Conservation (phyloP, 2,797 vertebrate genomes). For the Podarcis lilfordi region DNA sequence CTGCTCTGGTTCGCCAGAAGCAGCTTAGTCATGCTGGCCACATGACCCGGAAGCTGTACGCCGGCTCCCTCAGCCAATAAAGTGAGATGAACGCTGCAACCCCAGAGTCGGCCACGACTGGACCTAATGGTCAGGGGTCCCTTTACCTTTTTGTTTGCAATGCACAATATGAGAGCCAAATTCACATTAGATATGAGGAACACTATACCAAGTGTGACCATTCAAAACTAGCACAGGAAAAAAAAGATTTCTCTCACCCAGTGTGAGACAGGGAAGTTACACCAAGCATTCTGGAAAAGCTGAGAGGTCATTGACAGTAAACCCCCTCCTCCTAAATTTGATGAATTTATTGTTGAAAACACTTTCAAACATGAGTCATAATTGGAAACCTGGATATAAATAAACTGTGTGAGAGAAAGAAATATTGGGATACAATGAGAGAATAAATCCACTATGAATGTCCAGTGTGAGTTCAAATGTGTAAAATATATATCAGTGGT, state of each 20-base stretch:
- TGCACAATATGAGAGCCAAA: neutral
- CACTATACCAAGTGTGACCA: neutral
- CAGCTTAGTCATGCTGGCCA: too few species aligned
- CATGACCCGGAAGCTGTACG: too few species aligned
- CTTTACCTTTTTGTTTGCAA: neutral
- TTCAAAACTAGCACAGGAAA: neutral
- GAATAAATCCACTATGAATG: constrained; percentile 24
- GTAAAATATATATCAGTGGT: constrained; percentile 27
- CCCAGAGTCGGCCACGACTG: too few species aligned
- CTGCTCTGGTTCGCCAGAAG: too few species aligned
- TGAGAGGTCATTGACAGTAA: neutral
- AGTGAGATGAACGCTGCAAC: too few species aligned
- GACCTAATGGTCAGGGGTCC: too few species aligned
- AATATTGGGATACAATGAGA: neutral
- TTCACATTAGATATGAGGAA: neutral
- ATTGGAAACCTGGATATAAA: constrained; percentile 1
- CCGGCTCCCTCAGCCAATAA: too few species aligned
- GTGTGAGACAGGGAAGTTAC: neutral
- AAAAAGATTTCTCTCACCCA: neutral
- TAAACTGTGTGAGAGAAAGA: neutral
- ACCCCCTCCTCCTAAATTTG: neutral
- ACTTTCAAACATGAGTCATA: neutral
- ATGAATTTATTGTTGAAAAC: neutral
- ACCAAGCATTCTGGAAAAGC: neutral
- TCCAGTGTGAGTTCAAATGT: constrained; percentile 41